Base-by-base conservation (phyloP, 1,140 invertebrate species). In the Cyclargus thomasi region DNA sequence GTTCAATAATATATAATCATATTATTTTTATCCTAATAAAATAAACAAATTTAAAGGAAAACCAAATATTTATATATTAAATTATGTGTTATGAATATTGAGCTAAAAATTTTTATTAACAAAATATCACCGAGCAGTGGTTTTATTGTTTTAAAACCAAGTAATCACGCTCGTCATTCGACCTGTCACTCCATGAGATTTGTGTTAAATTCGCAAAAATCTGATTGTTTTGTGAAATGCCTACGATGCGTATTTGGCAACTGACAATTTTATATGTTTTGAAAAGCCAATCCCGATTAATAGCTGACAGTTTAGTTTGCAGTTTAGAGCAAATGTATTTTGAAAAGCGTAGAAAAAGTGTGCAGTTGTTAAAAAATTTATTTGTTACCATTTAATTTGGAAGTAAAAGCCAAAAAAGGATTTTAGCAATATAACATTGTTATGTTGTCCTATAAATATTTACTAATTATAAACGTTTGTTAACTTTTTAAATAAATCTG, bases 131-230 rank as follows among this genome's bases (percentile, higher is more conserved):
- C 39, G 14, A 47, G 29, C 29, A 29, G 29, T 8, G 29, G 29
- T 29, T 29, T 23, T 2, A 23, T 2, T 23, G 6, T 23, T 23
- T 23, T 39, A 14, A 39, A 39, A 47, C 11, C 21, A 10, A 55
- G 4, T 55, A 55, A 7, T 20, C 18, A 21, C 17, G 53, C 55
- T 21, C 55, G 55, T 59, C 55, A 59, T 2, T 59, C 55, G 18
- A 18, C 55, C 55, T 18, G 55, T 22, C 55, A 21, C 21, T 18
- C 55, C 11, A 59, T 11, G n/a, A 59, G 55, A 59, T 21, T 59
- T 59, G 39, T 59, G 55, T 21, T 47, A 59, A 20, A 20, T 59
- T 59, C 55, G 20, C 55, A 59, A 59, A 59, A 59, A 59, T 59
- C 20, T 18, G 55, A 59, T 21, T 59, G 55, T 55, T 21, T 20